Evolutionary conservation across 2,113 vertebrate genomes (phyloP).

Genomic region (Anas platyrhynchos): DNA sequence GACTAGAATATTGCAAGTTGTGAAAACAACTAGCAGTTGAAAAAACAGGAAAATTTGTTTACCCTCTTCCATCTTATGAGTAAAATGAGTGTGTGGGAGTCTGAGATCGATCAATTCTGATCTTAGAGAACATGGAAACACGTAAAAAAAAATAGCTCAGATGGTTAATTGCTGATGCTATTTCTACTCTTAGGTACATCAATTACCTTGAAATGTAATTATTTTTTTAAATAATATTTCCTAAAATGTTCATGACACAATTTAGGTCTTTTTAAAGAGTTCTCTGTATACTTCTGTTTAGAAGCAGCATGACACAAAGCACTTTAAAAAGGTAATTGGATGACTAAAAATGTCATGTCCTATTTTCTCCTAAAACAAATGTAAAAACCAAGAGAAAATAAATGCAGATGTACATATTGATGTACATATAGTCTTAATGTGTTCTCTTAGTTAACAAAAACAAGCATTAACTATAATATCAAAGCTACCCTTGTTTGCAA

Average conservation of each 20-base stretch:
- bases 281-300: not conserved
- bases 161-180: not conserved
- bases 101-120: not conserved
- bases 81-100: not conserved
- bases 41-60: not conserved
- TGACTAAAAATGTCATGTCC: not conserved
- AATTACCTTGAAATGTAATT: not conserved
- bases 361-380: not conserved
- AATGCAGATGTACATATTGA: not conserved
- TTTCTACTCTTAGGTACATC: not conserved
- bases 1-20: not conserved
- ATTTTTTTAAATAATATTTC: constrained; percentile 1
- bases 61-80: not conserved
- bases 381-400: not conserved
- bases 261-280: not conserved
- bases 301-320: constrained; percentile 1
- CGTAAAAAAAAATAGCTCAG: not conserved
- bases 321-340: not conserved
- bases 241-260: not conserved
- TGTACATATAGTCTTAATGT: not conserved
- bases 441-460: not conserved
- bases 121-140: not conserved
- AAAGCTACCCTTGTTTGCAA: not conserved
- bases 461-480: not conserved
- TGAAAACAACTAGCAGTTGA: not conserved